These are phyloP conservation scores for Galemys pyrenaicus DNA, from an alignment of 2,113 vertebrate genomes.

Conservation along the genomic window DNA sequence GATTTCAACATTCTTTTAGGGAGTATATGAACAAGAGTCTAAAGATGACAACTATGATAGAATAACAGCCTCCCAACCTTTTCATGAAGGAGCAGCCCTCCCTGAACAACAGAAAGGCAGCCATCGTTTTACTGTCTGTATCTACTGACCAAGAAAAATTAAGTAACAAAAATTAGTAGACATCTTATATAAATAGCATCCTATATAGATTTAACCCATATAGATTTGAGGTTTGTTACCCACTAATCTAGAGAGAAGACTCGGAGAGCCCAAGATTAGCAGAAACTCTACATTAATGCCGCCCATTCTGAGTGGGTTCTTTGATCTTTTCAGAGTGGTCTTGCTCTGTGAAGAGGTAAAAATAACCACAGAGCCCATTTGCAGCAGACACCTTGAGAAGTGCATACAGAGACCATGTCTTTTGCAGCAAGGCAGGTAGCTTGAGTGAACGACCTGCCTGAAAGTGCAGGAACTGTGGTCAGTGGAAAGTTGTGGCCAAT, in stretches of 20 bases:
- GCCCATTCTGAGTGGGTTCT: neutral
- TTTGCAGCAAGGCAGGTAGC: neutral
- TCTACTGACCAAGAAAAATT: neutral
- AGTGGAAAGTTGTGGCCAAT: no score
- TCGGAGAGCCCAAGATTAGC: neutral
- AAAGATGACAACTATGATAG: neutral
- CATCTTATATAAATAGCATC: neutral
- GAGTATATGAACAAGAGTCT: neutral
- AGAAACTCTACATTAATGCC: neutral
- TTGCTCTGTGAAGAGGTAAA: neutral
- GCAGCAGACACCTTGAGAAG: neutral
- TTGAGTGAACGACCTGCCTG: neutral
- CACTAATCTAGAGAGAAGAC: neutral
- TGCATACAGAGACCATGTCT: neutral
- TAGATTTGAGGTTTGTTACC: neutral
- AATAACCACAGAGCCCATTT: neutral
- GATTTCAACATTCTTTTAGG: neutral
- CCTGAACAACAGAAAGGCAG: neutral
- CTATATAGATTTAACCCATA: neutral
- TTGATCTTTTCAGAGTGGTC: neutral
- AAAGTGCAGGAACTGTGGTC: neutral
- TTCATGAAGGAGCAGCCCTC: neutral
- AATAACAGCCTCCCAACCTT: neutral
- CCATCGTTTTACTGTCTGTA: neutral
- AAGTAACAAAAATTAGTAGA: neutral